A percentile compares a stretch with the other conserved stretches of the same genome.
These are phyloP conservation scores for Sclerodermus sp. DNA, from an alignment of 2,888 invertebrate species.

Conservation along the genomic window DNA sequence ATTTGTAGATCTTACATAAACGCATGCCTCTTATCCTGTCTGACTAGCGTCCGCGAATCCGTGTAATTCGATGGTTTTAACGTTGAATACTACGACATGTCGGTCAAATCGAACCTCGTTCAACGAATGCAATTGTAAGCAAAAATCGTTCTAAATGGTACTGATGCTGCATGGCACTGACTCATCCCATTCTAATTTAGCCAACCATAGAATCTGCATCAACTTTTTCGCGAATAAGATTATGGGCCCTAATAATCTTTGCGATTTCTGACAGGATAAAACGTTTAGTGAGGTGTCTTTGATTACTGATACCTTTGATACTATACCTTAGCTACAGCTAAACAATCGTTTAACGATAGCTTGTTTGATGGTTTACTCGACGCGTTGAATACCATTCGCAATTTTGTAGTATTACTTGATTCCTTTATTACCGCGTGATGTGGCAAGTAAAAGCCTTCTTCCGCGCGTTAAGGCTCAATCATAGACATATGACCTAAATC, in stretches of 20 bases:
- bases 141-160: conserved; percentile 9
- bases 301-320: conserved; percentile 7
- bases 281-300: background rate
- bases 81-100: background rate
- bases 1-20: conserved; percentile 17
- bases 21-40: conserved; percentile 24
- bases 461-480: background rate
- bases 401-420: conserved; percentile 1
- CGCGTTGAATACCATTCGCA: conserved; percentile 2
- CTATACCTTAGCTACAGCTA: too few relatives aligned
- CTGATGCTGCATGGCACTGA: conserved; percentile 20
- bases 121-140: conserved; percentile 9
- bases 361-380: background rate
- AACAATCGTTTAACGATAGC: conserved; percentile 3
- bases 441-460: conserved; percentile 3
- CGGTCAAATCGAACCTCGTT: conserved; percentile 10
- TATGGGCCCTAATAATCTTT: conserved; percentile 27
- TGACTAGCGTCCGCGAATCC: conserved; percentile 29
- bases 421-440: conserved; percentile 6
- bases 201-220: conserved; percentile 32
- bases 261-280: conserved; percentile 21
- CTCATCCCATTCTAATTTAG: conserved; percentile 36
- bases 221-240: conserved; percentile 30
- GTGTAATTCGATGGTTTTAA: conserved; percentile 11
- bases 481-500: conserved; percentile 1